Evolutionary conservation across 2,797 vertebrate species (phyloP), one percentile per base, ranked within the genome.

Genomic region (Glyptemys insculpta): DNA sequence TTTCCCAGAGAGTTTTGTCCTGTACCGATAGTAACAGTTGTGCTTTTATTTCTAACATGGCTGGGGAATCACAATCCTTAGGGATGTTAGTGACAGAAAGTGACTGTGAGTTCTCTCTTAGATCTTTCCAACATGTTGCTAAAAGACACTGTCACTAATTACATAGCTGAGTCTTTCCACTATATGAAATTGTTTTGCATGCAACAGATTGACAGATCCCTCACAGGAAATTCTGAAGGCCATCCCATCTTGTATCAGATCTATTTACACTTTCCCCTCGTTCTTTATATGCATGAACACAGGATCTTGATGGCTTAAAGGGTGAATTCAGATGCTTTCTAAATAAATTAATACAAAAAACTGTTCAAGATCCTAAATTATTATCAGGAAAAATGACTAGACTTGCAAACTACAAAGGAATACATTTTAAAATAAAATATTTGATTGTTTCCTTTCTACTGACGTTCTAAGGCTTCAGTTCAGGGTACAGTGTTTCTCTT

Each of bases 311-410:
- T 82, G 81, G 94, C 85, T 94, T 96, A 87, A 94, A 85, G 92
- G 16, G 85, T 59, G 96, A 96, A 72, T 95, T 54, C 49, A 80
- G 34, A 41, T 95, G 94, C 91, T 95, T 96, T 97, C 95, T 88
- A 92, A 96, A 68, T 37, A 68, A 76, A 87, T 82, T 49, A 89
- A 86, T 74, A 65, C 81, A 50, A 83, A 72, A 15, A 47, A 4
- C 78, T 87, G 79, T 91, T 88, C 49, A 65, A 87, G 94, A 53
- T 21, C 6, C 8, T 57, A 9, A 41, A n/a, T 84, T 92, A 12
- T 52, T 76, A 44, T 47, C 25, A 76, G 74, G 6, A 76, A 74
- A 72, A 29, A 29, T 29, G 6, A 47, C 44, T 76, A 16, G 74
- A 47, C 37, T 76, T 76, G 25, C 41, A 76, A 47, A 76, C 25